phyloP scores from a whole-genome alignment of 2,888 invertebrate genomes.

The Laothoe populi region DNA sequence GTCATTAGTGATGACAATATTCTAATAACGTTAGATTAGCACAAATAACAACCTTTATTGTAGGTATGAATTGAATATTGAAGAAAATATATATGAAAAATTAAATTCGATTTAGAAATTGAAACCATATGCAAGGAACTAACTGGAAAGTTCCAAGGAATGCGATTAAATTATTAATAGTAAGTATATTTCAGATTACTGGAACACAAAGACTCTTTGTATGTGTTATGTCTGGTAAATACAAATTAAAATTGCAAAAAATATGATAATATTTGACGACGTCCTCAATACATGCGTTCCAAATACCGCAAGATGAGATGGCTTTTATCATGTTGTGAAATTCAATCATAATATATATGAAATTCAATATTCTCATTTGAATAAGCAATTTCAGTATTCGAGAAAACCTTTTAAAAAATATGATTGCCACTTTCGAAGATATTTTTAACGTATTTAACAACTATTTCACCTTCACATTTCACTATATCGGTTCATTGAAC shows the following conservation, averaged over 20 bases:
- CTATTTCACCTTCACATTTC: slow-evolving; percentile 27
- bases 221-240: not conserved
- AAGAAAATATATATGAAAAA: not conserved
- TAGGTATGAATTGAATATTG: not conserved
- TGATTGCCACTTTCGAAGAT: not conserved
- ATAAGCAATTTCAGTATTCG: no score
- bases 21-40: not conserved
- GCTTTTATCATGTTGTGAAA: not conserved
- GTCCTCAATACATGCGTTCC: not conserved
- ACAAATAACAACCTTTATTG: not conserved
- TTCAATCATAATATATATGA: no score
- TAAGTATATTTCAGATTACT: slow-evolving; percentile 29
- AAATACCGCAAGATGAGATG: not conserved
- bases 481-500: slow-evolving; percentile 18
- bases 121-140: slow-evolving; percentile 1
- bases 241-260: not conserved
- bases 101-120: not conserved
- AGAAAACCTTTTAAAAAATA: not conserved
- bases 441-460: not conserved
- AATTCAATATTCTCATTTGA: no score
- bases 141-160: slow-evolving; percentile 31
- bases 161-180: slow-evolving; percentile 32
- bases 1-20: not conserved
- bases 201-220: not conserved
- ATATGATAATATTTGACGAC: not conserved